Evolutionary conservation across 2,113 vertebrate species (phyloP).

Genomic region (Holacanthus passer): DNA sequence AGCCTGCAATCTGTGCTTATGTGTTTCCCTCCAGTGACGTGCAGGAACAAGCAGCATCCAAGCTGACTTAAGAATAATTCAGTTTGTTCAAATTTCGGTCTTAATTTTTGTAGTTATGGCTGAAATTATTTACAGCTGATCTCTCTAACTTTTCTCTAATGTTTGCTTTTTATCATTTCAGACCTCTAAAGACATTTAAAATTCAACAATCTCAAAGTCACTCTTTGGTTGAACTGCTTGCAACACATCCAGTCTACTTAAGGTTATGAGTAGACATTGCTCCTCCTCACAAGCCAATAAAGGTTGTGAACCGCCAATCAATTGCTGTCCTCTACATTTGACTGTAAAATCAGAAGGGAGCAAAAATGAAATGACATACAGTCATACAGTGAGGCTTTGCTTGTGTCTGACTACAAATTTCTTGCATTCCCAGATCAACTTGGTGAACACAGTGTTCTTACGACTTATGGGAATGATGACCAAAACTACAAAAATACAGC

Average conservation of each 20-base stretch:
- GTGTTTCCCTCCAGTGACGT: neutral
- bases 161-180: neutral
- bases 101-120: neutral
- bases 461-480: neutral
- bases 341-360: neutral
- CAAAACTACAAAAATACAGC: neutral
- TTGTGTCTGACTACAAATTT: too few species aligned
- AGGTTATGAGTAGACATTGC: neutral
- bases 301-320: neutral
- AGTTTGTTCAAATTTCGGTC: neutral
- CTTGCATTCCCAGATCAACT: too few species aligned
- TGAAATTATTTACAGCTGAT: too few species aligned
- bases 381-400: too few species aligned
- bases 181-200: too few species aligned
- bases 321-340: neutral
- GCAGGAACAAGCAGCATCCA: conserved; percentile 10
- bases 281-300: neutral
- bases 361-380: accelerated
- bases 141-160: neutral
- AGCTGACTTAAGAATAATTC: neutral
- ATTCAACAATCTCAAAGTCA: neutral
- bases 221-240: neutral
- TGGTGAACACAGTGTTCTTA: neutral
- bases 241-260: neutral
- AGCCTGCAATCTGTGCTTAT: neutral